Evolutionary conservation across 2,888 invertebrate genomes (phyloP).

Genomic region (Sphinx pinastri): DNA sequence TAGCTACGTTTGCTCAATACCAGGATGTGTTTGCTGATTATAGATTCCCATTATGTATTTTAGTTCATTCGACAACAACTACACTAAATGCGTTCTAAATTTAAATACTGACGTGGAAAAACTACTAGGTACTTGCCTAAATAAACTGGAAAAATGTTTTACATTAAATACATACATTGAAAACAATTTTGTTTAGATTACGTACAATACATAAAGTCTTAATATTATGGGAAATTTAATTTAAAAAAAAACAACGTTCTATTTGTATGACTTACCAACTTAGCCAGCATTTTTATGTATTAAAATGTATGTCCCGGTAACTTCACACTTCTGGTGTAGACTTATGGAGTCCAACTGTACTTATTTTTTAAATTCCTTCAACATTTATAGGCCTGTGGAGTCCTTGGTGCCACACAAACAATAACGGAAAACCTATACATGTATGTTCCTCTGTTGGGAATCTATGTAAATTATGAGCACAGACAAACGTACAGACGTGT

Average conservation of each 20-base stretch:
- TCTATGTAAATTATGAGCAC: constrained; percentile 74
- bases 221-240: not conserved
- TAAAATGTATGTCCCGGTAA: constrained; percentile 31
- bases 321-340: constrained; percentile 43
- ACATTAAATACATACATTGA: not conserved
- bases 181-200: not conserved
- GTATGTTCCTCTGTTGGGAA: constrained; percentile 67
- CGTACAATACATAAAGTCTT: not conserved
- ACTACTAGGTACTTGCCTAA: not conserved
- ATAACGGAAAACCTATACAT: constrained; percentile 71
- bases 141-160: not conserved
- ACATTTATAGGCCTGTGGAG: constrained; percentile 68
- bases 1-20: not conserved
- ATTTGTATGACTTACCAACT: constrained; percentile 64
- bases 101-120: constrained; percentile 8
- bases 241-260: not conserved
- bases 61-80: not conserved
- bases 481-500: constrained; percentile 70
- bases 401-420: constrained; percentile 72
- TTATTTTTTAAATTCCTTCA: constrained; percentile 56
- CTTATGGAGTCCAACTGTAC: constrained; percentile 58
- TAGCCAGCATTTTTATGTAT: constrained; percentile 63
- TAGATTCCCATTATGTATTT: not conserved
- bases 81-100: not conserved
- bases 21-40: not conserved